phyloP scores from a whole-genome alignment of 1,140 invertebrate species.

The Drosophila suzukii region DNA sequence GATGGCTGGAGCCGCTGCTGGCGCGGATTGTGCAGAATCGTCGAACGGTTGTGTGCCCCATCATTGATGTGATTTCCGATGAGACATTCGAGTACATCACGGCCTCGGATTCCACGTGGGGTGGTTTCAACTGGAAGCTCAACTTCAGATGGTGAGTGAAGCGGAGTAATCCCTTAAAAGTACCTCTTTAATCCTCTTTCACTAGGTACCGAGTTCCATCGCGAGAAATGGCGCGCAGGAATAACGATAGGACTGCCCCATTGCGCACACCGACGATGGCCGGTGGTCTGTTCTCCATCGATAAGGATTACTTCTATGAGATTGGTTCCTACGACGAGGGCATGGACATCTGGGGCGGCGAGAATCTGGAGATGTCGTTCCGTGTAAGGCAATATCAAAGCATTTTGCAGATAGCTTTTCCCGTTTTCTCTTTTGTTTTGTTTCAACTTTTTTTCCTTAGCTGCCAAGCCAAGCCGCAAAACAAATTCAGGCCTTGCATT shows the following conservation, averaged over 20 bases:
- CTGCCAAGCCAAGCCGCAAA: conserved; percentile 69
- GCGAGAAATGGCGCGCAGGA: conserved; percentile 95
- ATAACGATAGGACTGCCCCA: conserved; percentile 95
- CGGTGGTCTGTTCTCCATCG: conserved; percentile 98
- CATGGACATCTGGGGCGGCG: conserved; percentile 99
- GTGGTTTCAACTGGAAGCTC: conserved; percentile 99
- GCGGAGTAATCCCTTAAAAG: neutral
- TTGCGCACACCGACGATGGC: conserved; percentile 99
- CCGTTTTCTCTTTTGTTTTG: conserved; percentile 48
- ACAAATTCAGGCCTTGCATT: conserved; percentile 42
- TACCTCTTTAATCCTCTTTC: neutral
- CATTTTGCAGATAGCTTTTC: conserved; percentile 9
- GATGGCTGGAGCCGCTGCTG: conserved; percentile 97
- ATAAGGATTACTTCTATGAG: conserved; percentile 98
- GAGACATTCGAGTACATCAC: conserved; percentile 98
- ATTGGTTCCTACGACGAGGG: conserved; percentile 98
- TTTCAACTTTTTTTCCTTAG: conserved; percentile 42
- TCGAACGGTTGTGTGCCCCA: conserved; percentile 97
- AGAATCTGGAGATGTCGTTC: conserved; percentile 99
- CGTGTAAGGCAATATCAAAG: conserved; percentile 89
- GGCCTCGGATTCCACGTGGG: conserved; percentile 98
- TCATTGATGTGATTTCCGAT: conserved; percentile 99
- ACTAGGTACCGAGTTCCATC: conserved; percentile 97
- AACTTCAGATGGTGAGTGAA: conserved; percentile 95
- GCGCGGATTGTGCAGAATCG: conserved; percentile 95